Evolutionary conservation across 2,888 invertebrate genomes (phyloP), one percentile per base, ranked within the genome.

Genomic region (Papilio elwesi): DNA sequence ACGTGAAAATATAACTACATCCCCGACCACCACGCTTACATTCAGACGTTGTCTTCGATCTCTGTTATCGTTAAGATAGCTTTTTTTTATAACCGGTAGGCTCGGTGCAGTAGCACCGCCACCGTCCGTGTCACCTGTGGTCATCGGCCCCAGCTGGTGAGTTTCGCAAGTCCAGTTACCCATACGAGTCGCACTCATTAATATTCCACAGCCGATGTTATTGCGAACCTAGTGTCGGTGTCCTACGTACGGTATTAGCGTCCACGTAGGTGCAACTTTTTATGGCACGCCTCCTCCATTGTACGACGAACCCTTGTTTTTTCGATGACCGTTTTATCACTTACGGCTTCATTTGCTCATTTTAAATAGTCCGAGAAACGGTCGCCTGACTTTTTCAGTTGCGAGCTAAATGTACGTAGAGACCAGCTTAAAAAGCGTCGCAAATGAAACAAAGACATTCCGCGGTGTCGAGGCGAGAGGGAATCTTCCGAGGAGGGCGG

Each of bases 101-200:
- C 77, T 76, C 78, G 80, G 82, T 83, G 84, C 80, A 80, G 78
- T 78, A 79, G 78, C 77, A 79, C 80, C 77, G 81, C 77, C 82
- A 66, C 75, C 77, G 80, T 75, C 82, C 80, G 84, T 84, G 87
- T 85, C 85, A 84, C 82, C 80, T 73, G 82, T 92, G 93, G 93
- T 93, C 93, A 92, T 89, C 92, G 93, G 89, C 93, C 92, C 90
- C 83, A 83, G 68, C 83, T 87, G 90, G 89, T 91, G 81, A 90
- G 92, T 91, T 92, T 91, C 88, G 92, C 91, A 90, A 92, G 91
- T 92, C 91, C 93, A 90, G 93, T 91, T 92, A 92, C 83, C 89
- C 87, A 90, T 87, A 86, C 87, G 89, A 89, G 85, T 86, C 87
- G 86, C 83, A 84, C 89, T 85, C 90, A 92, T 93, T 92, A 92